phyloP scores from a whole-genome alignment of 2,797 vertebrate species.

The Enteromius fasciolatus region DNA sequence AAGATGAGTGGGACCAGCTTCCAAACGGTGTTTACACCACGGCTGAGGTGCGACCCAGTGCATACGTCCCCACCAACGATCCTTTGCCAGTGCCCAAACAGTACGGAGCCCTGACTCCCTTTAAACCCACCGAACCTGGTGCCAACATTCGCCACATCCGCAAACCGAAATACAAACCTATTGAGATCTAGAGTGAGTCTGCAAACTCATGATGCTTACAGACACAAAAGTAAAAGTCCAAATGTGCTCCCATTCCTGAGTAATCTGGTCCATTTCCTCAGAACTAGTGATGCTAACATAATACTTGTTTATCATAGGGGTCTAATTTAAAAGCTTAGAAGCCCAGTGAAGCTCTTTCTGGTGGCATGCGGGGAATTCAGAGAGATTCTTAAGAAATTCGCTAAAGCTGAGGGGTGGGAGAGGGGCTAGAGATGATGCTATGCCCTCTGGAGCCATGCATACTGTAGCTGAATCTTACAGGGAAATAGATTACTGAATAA shows the following conservation, averaged over 20 bases:
- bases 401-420: constrained; percentile 14
- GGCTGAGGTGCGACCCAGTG: constrained; percentile 80
- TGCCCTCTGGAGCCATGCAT: not conserved
- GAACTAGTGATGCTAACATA: constrained; percentile 4
- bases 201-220: constrained; percentile 6
- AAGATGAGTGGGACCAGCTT: constrained; percentile 72
- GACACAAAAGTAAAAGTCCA: constrained; percentile 13
- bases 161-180: constrained; percentile 80
- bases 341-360: constrained; percentile 4
- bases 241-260: constrained; percentile 4
- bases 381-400: constrained; percentile 1
- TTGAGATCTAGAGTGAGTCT: constrained; percentile 72
- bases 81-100: constrained; percentile 82
- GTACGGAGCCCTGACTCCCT: constrained; percentile 82
- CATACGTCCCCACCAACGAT: constrained; percentile 77
- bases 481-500: not conserved
- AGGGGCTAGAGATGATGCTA: not conserved
- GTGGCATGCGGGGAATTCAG: constrained; percentile 37
- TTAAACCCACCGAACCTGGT: constrained; percentile 81
- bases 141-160: constrained; percentile 83
- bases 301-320: constrained; percentile 10
- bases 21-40: constrained; percentile 74
- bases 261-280: constrained; percentile 23
- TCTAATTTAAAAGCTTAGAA: constrained; percentile 28
- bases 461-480: not conserved